Base-by-base conservation (phyloP, 1,140 invertebrate species). In the Hypsibius dujardini region DNA sequence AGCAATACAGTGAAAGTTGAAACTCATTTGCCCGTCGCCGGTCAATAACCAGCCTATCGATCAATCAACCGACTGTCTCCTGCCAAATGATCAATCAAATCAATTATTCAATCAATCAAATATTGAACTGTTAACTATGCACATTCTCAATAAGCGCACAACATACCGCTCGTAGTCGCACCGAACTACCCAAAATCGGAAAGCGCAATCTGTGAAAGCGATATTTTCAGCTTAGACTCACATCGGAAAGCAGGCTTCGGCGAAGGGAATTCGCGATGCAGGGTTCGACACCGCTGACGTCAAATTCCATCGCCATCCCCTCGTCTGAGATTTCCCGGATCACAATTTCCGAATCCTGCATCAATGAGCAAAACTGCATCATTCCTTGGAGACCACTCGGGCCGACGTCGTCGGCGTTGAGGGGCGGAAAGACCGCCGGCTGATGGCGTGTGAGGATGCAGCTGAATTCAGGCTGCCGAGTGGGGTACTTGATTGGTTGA, bases 241-340 rank as follows among this genome's bases (percentile, higher is more conserved):
- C 90, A 82, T 98, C 95, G 75, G 92, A 88, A 0, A 98, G 77
- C 76, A 98, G 86, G 71, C 97, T 84, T 75, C 95, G 85, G 47
- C 95, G 83, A 75, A 96, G 88, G 28, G 92, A 88, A 84, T 98
- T 98, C 0, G 89, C 91, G 75, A 98, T 84, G 1, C 90, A 86
- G 47, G 89, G 86, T 77, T 92, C 88, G 69, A 94, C 85, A 1
- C 91, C 90, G 76, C 95, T 88, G 75, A 98, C 80, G 79, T 98
- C 95, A 82, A 98, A 97, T 81, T 96, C 93, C 77, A 98, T 3
- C 7, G 45, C 7, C 62, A 67, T 7, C 7, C 62, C 62, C 7
- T 67, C 7, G 3, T 67, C 62, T 7, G 12, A 3, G 7, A 67
- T 67, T 7, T 7, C 62, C 3, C 42, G 7, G 3, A 67, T 42